Conservation (phyloP, 2,888 invertebrate species). For the Dyspetes luteomarginatus region DNA sequence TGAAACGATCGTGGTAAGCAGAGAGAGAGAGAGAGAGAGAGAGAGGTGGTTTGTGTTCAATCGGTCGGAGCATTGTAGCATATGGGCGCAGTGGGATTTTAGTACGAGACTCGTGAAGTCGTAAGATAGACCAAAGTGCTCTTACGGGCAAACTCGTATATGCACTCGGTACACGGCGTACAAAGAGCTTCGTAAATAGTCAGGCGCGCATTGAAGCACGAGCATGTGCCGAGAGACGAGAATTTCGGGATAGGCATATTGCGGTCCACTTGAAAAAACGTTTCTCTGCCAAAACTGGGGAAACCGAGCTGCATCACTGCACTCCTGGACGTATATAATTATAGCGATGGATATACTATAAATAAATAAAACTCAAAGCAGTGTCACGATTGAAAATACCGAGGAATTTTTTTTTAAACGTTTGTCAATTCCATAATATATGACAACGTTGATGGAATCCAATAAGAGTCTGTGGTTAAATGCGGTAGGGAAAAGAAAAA, state of each 20-base stretch:
- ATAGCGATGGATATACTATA: not conserved
- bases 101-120: constrained; percentile 43
- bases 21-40: no score
- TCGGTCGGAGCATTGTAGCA: constrained; percentile 41
- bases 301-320: not conserved
- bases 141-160: constrained; percentile 6
- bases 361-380: no score
- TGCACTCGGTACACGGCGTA: constrained; percentile 46
- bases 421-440: no score
- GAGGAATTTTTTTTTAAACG: no score
- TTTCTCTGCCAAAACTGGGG: not conserved
- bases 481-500: no score
- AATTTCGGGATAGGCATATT: constrained; percentile 58
- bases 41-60: constrained; percentile 39
- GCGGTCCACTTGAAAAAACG: constrained; percentile 38
- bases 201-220: constrained; percentile 6
- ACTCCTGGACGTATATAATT: not conserved
- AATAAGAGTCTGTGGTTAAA: no score
- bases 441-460: no score
- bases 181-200: constrained; percentile 61
- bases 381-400: no score
- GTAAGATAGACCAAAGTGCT: constrained; percentile 44
- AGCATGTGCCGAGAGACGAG: constrained; percentile 30
- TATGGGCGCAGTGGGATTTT: constrained; percentile 1
- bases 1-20: not conserved